Conservation (phyloP, 2,888 invertebrate species). For the Atrina japonica region DNA sequence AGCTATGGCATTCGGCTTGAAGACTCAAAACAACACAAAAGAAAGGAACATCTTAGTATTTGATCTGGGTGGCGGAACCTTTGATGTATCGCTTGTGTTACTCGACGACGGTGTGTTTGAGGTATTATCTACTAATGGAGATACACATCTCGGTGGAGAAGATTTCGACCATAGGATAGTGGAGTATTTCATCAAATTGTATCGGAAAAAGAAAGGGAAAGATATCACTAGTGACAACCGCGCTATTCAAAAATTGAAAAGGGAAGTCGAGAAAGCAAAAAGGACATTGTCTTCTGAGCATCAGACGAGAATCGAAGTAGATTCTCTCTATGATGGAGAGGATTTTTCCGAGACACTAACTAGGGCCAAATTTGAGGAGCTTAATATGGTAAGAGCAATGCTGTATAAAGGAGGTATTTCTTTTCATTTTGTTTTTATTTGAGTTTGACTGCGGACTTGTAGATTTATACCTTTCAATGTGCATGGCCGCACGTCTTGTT, state of each 20-base stretch:
- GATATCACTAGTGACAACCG: slow-evolving; percentile 96
- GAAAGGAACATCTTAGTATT: slow-evolving; percentile 99
- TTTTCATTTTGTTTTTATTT: too few relatives aligned
- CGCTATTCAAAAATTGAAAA: slow-evolving; percentile 96
- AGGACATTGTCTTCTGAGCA: slow-evolving; percentile 96
- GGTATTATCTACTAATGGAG: slow-evolving; percentile 91
- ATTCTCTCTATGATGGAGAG: slow-evolving; percentile 98
- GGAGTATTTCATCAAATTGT: slow-evolving; percentile 99
- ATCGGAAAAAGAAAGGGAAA: slow-evolving; percentile 99
- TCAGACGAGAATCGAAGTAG: slow-evolving; percentile 98
- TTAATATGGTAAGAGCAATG: slow-evolving; percentile 95
- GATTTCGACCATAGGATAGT: slow-evolving; percentile 99
- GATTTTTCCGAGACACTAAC: slow-evolving; percentile 99
- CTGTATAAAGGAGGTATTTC: too few relatives aligned
- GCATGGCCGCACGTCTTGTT: too few relatives aligned
- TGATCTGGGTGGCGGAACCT: too few relatives aligned
- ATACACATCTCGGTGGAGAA: slow-evolving; percentile 99
- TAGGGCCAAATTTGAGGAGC: slow-evolving; percentile 98
- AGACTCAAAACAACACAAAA: slow-evolving; percentile 97
- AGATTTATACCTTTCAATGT: too few relatives aligned
- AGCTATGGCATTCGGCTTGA: slow-evolving; percentile 97
- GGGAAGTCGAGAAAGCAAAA: slow-evolving; percentile 98
- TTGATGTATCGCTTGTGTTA: slow-evolving; percentile 97
- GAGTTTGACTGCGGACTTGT: too few relatives aligned
- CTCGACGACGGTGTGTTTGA: slow-evolving; percentile 99